Evolutionary conservation across 23 tunicate species (phyloP).

Genomic region (Oikopleura albicans): DNA sequence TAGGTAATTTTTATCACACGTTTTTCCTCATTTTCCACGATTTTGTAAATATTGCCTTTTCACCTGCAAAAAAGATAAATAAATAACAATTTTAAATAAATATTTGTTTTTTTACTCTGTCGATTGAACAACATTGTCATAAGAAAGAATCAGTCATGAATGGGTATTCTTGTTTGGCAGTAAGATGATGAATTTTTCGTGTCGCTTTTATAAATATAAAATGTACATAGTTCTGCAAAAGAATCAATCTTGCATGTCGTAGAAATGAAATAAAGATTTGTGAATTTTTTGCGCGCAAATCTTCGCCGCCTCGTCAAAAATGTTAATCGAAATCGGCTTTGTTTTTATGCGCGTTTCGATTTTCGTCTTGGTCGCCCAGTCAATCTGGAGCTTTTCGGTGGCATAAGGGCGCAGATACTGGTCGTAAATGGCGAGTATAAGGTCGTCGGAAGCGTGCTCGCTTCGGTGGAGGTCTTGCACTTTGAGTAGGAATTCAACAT

Average conservation of each 20-base stretch:
- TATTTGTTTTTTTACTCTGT: too few relatives aligned
- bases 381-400: background rate
- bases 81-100: too few relatives aligned
- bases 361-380: slow-evolving; percentile 1
- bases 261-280: background rate
- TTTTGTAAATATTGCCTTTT: too few relatives aligned
- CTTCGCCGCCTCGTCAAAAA: background rate
- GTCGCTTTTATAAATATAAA: too few relatives aligned
- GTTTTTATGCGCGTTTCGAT: background rate
- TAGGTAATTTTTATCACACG: too few relatives aligned
- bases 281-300: background rate
- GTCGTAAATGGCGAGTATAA: background rate
- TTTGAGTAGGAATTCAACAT: background rate
- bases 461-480: background rate
- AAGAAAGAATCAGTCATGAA: too few relatives aligned
- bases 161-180: too few relatives aligned
- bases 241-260: background rate
- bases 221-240: too few relatives aligned
- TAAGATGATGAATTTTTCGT: too few relatives aligned
- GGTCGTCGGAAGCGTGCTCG: background rate
- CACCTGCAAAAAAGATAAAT: too few relatives aligned
- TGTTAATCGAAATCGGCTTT: background rate
- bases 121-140: too few relatives aligned
- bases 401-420: background rate
- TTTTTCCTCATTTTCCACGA: too few relatives aligned